phyloP scores from a whole-genome alignment of 2,113 vertebrate species.

The Pheucticus melanocephalus region DNA sequence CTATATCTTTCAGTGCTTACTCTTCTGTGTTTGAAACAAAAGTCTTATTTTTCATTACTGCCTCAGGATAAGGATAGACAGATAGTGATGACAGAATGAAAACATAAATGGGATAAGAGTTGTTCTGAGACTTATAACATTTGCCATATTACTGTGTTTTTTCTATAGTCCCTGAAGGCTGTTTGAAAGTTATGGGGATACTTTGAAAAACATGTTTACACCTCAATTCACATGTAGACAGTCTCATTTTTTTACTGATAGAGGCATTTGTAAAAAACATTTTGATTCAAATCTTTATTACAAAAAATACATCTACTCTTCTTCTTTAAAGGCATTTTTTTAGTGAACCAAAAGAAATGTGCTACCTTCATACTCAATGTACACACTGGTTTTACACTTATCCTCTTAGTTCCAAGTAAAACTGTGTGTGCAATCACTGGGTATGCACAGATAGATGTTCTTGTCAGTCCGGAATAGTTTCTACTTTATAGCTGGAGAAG shows the following conservation, averaged over 20 bases:
- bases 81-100: slow-evolving; percentile 25
- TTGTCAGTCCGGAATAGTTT: not conserved
- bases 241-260: not conserved
- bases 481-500: not conserved
- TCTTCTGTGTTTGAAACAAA: not conserved
- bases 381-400: not conserved
- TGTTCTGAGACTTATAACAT: slow-evolving; percentile 16
- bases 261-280: not conserved
- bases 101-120: slow-evolving; percentile 29
- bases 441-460: not conserved
- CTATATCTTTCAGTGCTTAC: not conserved
- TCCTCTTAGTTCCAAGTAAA: not conserved
- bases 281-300: not conserved
- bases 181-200: not conserved
- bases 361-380: not conserved
- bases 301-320: not conserved
- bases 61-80: slow-evolving; percentile 21
- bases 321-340: not conserved
- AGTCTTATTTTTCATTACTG: slow-evolving; percentile 16
- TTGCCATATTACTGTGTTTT: slow-evolving; percentile 26
- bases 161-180: not conserved
- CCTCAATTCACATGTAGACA: not conserved
- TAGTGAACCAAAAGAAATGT: not conserved
- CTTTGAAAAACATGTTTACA: not conserved
- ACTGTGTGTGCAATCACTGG: not conserved